phyloP scores from a whole-genome alignment of 92 coral and sea anemone genomes.

The Montipora capitata region DNA sequence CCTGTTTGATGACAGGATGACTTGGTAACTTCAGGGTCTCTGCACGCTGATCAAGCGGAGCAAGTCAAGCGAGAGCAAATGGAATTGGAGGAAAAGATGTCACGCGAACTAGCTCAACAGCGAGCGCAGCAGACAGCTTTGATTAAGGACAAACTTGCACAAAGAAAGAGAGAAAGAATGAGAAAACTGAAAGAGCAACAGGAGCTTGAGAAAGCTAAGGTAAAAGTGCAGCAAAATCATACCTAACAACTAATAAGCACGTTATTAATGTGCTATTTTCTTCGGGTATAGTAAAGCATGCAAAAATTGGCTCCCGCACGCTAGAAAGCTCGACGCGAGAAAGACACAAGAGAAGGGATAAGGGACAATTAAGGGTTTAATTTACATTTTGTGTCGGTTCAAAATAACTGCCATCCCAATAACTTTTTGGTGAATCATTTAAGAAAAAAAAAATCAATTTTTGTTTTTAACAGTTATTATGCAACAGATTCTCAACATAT shows the following conservation, averaged over 20 bases:
- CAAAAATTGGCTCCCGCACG: no score
- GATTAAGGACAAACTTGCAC: constrained; percentile 90
- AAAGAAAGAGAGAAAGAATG: constrained; percentile 85
- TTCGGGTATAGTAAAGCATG: no score
- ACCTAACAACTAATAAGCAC: neutral
- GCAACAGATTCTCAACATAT: neutral
- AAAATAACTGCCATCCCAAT: no score
- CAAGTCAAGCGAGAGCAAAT: constrained; percentile 89
- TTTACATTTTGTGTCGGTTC: no score
- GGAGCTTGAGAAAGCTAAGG: constrained; percentile 96
- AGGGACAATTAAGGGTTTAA: no score
- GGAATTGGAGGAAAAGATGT: constrained; percentile 89
- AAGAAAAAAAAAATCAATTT: no score
- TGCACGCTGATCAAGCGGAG: constrained; percentile 92
- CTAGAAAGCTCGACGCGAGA: no score
- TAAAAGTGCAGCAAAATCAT: constrained; percentile 14
- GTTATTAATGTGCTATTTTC: no score
- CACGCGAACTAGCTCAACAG: constrained; percentile 87
- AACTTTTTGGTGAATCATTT: no score
- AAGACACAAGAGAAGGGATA: no score
- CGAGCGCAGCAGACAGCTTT: constrained; percentile 87
- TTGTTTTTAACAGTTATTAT: no score
- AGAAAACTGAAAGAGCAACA: constrained; percentile 84
- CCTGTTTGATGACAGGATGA: constrained; percentile 79
- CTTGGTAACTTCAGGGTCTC: constrained; percentile 88